Evolutionary conservation across 2,113 vertebrate species (phyloP).

Genomic region (Lagenorhynchus albirostris): DNA sequence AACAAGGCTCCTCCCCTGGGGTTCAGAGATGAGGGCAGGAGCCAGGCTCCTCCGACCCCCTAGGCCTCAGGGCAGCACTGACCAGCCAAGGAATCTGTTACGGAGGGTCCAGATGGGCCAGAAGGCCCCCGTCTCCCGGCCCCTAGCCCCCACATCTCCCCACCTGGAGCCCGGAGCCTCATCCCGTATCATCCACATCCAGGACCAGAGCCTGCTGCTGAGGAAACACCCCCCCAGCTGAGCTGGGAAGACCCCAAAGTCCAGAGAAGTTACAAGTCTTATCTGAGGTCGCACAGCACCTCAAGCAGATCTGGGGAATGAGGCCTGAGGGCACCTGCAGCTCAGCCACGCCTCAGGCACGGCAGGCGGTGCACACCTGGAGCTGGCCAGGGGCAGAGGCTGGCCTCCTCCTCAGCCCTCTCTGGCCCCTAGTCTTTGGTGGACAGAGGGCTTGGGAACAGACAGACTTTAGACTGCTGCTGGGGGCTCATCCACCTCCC

Average conservation of each 20-base stretch:
- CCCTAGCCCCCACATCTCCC: neutral
- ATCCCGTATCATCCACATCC: rapidly evolving
- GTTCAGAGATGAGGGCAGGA: rapidly evolving
- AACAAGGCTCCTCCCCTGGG: rapidly evolving
- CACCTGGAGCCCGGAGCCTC: neutral
- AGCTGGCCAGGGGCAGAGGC: no score
- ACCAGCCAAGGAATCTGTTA: neutral
- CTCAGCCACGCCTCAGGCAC: neutral
- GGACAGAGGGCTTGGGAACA: neutral
- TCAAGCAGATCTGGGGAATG: neutral
- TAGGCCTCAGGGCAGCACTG: neutral
- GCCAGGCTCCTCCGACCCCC: neutral
- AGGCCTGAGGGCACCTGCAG: neutral
- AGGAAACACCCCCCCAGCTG: neutral
- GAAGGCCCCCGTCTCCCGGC: neutral
- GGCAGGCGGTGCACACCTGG: neutral
- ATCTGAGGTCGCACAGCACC: neutral
- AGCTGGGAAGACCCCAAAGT: neutral
- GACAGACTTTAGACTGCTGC: neutral
- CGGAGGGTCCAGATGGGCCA: neutral
- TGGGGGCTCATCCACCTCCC: no score
- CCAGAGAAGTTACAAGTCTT: neutral
- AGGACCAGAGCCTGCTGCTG: neutral
- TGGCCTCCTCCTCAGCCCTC: neutral
- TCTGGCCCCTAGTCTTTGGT: neutral